Percentiles rank a stretch among this genome's conserved stretches.
phyloP scores from a whole-genome alignment of 2,888 invertebrate species.

The Conomelus anceps region DNA sequence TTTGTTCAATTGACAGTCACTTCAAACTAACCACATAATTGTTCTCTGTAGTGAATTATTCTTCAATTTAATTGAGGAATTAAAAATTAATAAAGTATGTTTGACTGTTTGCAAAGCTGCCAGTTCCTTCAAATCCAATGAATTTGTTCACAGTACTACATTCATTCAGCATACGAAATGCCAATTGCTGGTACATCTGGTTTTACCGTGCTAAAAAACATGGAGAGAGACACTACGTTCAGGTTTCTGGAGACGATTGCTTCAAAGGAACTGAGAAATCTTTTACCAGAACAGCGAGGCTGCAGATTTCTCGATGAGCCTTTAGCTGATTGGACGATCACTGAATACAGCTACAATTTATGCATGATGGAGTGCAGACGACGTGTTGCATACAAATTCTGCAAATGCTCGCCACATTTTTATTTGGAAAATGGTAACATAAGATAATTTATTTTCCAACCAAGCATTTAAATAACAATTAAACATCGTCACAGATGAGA shows the following conservation, averaged over 20 bases:
- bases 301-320: slow-evolving; percentile 21
- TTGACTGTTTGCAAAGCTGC: too few relatives aligned
- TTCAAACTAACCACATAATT: too few relatives aligned
- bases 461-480: not conserved
- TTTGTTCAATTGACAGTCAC: too few relatives aligned
- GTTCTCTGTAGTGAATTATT: too few relatives aligned
- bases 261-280: slow-evolving; percentile 29
- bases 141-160: slow-evolving; percentile 46
- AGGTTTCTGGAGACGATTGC: slow-evolving; percentile 33
- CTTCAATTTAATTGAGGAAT: too few relatives aligned
- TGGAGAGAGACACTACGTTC: slow-evolving; percentile 35
- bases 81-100: too few relatives aligned
- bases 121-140: not conserved
- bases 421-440: slow-evolving; percentile 6
- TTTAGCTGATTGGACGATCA: not conserved
- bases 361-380: slow-evolving; percentile 22
- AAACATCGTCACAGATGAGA: too few relatives aligned
- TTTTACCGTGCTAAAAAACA: slow-evolving; percentile 35
- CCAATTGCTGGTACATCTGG: slow-evolving; percentile 46
- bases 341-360: slow-evolving; percentile 20
- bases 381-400: slow-evolving; percentile 9
- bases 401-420: slow-evolving; percentile 21
- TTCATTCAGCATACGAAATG: slow-evolving; percentile 55
- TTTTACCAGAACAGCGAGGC: slow-evolving; percentile 32
- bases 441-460: not conserved